phyloP scores from a whole-genome alignment of 1,140 invertebrate genomes.

The Pectinophora gossypiella region DNA sequence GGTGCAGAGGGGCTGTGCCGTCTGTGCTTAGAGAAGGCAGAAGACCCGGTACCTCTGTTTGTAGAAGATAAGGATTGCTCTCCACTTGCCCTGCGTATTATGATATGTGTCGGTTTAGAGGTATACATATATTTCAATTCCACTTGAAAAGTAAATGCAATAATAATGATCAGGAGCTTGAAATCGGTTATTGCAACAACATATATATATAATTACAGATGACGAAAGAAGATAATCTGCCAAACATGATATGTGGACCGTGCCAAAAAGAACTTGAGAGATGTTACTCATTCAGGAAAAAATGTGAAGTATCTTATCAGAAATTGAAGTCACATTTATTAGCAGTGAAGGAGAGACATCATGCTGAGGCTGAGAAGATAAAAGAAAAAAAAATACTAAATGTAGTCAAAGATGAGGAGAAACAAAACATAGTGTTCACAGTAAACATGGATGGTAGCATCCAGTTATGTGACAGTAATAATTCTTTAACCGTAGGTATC shows the following conservation, averaged over 20 bases:
- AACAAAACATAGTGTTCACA: not conserved
- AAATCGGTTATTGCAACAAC: not conserved
- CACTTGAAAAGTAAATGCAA: not conserved
- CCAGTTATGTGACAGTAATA: not conserved
- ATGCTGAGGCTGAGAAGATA: too few species aligned
- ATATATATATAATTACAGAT: slow-evolving; percentile 68
- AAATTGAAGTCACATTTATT: slow-evolving; percentile 81
- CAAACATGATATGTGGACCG: slow-evolving; percentile 81
- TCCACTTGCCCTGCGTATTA: slow-evolving; percentile 80
- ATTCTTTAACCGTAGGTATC: not conserved
- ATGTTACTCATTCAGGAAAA: slow-evolving; percentile 84
- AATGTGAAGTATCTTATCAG: slow-evolving; percentile 81
- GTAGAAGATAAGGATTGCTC: slow-evolving; percentile 71
- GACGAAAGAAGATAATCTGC: slow-evolving; percentile 80
- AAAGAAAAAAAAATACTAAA: too few species aligned
- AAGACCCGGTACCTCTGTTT: slow-evolving; percentile 78
- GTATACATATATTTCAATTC: slow-evolving; percentile 53
- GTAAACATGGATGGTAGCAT: not conserved
- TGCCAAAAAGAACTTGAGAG: slow-evolving; percentile 84
- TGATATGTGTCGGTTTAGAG: slow-evolving; percentile 84
- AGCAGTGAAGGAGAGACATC: slow-evolving; percentile 59
- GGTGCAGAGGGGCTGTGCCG: slow-evolving; percentile 80
- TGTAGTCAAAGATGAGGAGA: slow-evolving; percentile 25
- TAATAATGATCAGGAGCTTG: not conserved
- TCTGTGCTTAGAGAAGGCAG: slow-evolving; percentile 80